Evolutionary conservation across 1,140 invertebrate genomes (phyloP), one percentile per base, ranked within the genome.

Genomic region (Temnothorax curvispinosus): DNA sequence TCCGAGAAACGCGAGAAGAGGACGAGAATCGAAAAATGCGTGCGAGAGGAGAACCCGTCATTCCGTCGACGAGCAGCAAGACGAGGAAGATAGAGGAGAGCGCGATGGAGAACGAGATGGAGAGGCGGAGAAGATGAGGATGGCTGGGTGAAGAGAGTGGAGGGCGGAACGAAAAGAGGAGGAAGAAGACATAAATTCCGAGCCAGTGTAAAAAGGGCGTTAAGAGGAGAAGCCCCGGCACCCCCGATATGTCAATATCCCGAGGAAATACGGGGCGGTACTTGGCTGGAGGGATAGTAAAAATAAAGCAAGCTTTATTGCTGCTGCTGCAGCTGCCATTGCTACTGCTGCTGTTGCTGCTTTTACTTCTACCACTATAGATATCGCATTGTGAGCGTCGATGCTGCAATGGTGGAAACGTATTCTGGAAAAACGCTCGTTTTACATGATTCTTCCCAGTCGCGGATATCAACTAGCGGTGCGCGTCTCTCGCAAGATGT

Each of bases 271-370:
- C 86, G 88, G 87, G 87, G 88, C 86, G 88, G 91, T 89, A 92
- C 91, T 94, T 93, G 91, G 90, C 90, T 88, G 75, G 84, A 88
- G 89, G 87, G 91, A 90, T 91, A 92, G 91, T 94, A 93, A 93
- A 94, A 94, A 94, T 94, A 93, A 93, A 94, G 88, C 90, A 91
- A 93, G 91, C 88, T 93, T 93, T 94, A 93, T 93, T 93, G 92
- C 90, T 21, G 18, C 32, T 72, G 72, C 90, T 38, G 44, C 76
- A 65, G 47, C 88, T 74, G 67, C 85, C 58, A 9, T 18, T 52
- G 32, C 13, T 32, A 15, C 15, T 69, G 35, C 35, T 64, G 54
- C 52, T n/a, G 81, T 11, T 47, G 67, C 76, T 87, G 60, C 89
- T 75, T 67, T 88, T 88, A 47, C 78, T 65, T 38, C 65, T 64